A percentile compares a stretch with the other conserved stretches of the same genome.
Conservation (phyloP, 2,797 vertebrate genomes). For the Microchirus variegatus region DNA sequence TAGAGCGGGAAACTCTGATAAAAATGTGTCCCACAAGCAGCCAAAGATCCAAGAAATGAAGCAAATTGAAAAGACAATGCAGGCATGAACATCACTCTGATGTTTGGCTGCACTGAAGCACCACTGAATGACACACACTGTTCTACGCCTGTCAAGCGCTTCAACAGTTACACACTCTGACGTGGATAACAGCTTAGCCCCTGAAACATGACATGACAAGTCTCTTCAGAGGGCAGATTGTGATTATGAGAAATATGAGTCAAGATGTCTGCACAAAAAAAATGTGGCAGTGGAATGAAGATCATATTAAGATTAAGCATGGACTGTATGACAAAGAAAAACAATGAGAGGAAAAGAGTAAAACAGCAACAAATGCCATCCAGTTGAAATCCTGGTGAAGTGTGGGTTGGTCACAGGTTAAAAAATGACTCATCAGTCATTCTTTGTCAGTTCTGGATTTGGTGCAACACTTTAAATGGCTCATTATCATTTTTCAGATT, state of each 20-base stretch:
- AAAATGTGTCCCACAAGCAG: neutral
- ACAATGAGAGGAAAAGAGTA: conserved; percentile 1
- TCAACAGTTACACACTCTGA: conserved; percentile 36
- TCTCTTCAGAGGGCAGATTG: conserved; percentile 30
- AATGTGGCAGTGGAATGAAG: conserved; percentile 4
- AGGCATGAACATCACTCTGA: conserved; percentile 41
- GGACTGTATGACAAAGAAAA: conserved; percentile 1
- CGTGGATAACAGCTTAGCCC: conserved; percentile 26
- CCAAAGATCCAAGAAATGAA: neutral
- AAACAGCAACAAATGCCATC: conserved; percentile 28
- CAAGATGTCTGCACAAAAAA: conserved; percentile 29
- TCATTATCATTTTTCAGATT: too few species aligned
- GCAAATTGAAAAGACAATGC: conserved; percentile 36
- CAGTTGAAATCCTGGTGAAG: conserved; percentile 13
- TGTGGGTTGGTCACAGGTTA: neutral
- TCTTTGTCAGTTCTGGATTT: too few species aligned
- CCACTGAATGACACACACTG: conserved; percentile 43
- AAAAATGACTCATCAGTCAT: conserved; percentile 2
- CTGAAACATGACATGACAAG: conserved; percentile 25
- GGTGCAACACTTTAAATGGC: too few species aligned
- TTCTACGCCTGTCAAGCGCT: conserved; percentile 39
- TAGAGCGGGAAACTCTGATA: too few species aligned
- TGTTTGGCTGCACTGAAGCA: conserved; percentile 30
- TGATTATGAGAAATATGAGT: conserved; percentile 41
- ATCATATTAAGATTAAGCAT: neutral